phyloP scores from a whole-genome alignment of 1,140 invertebrate genomes.

The Lanistes nyassanus region DNA sequence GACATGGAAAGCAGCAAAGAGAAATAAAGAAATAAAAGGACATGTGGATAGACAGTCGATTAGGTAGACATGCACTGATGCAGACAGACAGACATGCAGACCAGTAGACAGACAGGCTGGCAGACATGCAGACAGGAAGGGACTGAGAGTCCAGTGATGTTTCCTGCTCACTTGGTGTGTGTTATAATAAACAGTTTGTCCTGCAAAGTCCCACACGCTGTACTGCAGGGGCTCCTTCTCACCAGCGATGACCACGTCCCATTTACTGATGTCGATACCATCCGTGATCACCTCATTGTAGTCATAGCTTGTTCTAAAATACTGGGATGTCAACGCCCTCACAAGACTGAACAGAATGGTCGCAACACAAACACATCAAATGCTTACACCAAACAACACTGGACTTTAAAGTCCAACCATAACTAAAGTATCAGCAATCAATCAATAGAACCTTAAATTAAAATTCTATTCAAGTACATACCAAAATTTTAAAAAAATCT shows the following conservation, averaged over 20 bases:
- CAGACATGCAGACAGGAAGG: too few relatives aligned
- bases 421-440: too few relatives aligned
- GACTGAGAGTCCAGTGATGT: neutral
- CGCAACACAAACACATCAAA: neutral
- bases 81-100: too few relatives aligned
- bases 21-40: too few relatives aligned
- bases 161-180: slow-evolving; percentile 62
- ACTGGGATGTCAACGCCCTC: slow-evolving; percentile 44
- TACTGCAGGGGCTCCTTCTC: slow-evolving; percentile 43
- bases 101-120: too few relatives aligned
- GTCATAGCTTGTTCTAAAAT: slow-evolving; percentile 35
- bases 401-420: too few relatives aligned
- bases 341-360: slow-evolving; percentile 46
- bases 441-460: too few relatives aligned
- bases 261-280: slow-evolving; percentile 63
- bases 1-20: too few relatives aligned
- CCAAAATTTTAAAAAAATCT: too few relatives aligned
- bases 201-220: slow-evolving; percentile 67
- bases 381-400: neutral
- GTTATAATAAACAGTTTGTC: slow-evolving; percentile 67
- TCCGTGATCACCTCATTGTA: slow-evolving; percentile 60
- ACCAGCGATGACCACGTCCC: slow-evolving; percentile 44
- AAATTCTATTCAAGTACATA: too few relatives aligned
- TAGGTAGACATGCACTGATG: too few relatives aligned
- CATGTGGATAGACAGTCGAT: too few relatives aligned